These are phyloP conservation scores for Sceloporus undulatus DNA, from an alignment of 2,113 vertebrate genomes.

Conservation along the genomic window DNA sequence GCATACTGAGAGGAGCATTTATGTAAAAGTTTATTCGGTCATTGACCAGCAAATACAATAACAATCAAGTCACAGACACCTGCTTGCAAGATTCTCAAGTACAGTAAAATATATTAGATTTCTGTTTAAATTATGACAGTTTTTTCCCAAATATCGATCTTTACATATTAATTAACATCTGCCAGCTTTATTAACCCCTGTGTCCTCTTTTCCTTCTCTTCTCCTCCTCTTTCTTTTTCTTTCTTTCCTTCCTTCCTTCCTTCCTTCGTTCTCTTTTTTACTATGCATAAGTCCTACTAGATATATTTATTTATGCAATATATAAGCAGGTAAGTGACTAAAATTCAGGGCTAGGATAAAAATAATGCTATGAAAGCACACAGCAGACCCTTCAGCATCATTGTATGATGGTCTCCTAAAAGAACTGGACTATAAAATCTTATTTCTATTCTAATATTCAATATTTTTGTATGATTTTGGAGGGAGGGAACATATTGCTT, in stretches of 20 bases:
- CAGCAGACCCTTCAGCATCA: background rate
- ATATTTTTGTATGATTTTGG: constrained; percentile 18
- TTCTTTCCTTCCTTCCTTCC: no score
- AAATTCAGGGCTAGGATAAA: background rate
- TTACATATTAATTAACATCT: background rate
- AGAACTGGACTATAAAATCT: constrained; percentile 1
- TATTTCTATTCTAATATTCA: constrained; percentile 7
- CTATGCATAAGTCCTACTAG: background rate
- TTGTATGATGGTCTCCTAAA: background rate
- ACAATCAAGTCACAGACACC: background rate
- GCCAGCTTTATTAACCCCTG: background rate
- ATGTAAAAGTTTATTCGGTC: no score
- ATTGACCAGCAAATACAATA: no score
- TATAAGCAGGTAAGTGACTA: background rate
- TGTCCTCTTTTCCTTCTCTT: background rate
- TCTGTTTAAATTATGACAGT: background rate
- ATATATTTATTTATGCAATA: background rate
- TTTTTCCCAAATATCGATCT: background rate
- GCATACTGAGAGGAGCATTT: background rate
- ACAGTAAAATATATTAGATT: background rate
- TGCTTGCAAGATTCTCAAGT: background rate
- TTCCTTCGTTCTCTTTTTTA: background rate
- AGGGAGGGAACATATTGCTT: constrained; percentile 40
- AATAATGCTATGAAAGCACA: background rate
- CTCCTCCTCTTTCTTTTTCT: no score